phyloP scores from a whole-genome alignment of 2,113 vertebrate genomes.

The Brachyistius frenatus region DNA sequence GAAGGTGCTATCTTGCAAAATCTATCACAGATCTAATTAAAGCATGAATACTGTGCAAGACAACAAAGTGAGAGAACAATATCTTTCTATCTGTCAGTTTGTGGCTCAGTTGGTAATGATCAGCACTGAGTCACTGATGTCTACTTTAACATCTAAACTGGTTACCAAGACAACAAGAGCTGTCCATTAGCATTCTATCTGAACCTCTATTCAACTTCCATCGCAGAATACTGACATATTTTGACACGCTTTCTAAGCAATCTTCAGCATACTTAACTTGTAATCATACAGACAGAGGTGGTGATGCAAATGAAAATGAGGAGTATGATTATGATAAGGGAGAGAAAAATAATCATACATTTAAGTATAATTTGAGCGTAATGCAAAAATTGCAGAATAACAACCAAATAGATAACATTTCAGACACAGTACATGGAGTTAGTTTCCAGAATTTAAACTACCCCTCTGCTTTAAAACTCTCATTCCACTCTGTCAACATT shows the following conservation, averaged over 20 bases:
- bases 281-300: slow-evolving; percentile 1
- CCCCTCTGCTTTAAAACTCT: slow-evolving; percentile 25
- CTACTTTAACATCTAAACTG: slow-evolving; percentile 13
- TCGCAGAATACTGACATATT: background rate
- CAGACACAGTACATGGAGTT: background rate
- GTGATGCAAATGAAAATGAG: background rate
- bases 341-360: background rate
- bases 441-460: slow-evolving; percentile 11
- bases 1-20: background rate
- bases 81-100: slow-evolving; percentile 13
- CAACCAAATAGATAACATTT: background rate
- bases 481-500: slow-evolving; percentile 51
- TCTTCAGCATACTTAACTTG: slow-evolving; percentile 1
- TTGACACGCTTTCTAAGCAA: slow-evolving; percentile 2
- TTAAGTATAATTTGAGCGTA: background rate
- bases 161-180: slow-evolving; percentile 57
- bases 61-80: background rate
- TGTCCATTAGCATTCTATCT: slow-evolving; percentile 19
- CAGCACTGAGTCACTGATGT: slow-evolving; percentile 2
- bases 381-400: slow-evolving; percentile 15
- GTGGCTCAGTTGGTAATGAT: background rate
- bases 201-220: background rate
- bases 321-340: background rate
- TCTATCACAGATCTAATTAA: slow-evolving; percentile 1
- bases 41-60: background rate